A percentile compares a stretch with the other conserved stretches of the same genome.
Conservation (phyloP, 2,113 vertebrate species). For the Cettia cetti region DNA sequence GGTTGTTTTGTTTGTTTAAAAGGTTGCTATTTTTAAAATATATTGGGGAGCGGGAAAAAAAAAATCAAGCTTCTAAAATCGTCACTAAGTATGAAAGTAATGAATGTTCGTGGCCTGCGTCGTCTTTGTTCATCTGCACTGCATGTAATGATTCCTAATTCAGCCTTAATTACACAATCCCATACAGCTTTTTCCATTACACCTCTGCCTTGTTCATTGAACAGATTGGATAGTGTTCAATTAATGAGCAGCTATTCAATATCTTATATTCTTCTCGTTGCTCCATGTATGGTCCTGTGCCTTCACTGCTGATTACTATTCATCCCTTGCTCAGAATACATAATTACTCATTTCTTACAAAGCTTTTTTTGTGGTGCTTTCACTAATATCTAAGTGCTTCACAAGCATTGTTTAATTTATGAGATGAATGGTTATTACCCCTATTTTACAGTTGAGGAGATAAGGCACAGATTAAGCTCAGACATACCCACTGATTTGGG, state of each 20-base stretch:
- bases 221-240: slow-evolving; percentile 17
- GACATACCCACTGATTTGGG: neutral
- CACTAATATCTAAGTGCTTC: neutral
- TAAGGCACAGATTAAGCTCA: neutral
- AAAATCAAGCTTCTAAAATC: neutral
- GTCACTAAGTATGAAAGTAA: neutral
- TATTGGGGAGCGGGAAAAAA: rapidly evolving
- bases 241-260: slow-evolving; percentile 44
- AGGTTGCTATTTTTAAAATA: neutral
- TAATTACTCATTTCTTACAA: slow-evolving; percentile 32
- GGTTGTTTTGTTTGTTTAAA: too few species aligned
- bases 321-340: slow-evolving; percentile 10
- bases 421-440: neutral
- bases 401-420: slow-evolving; percentile 19
- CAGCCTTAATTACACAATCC: slow-evolving; percentile 7
- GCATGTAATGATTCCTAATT: slow-evolving; percentile 3
- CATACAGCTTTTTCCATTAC: neutral
- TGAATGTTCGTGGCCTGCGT: neutral
- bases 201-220: slow-evolving; percentile 34
- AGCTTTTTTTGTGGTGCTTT: slow-evolving; percentile 28
- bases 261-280: slow-evolving; percentile 9
- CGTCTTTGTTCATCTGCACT: neutral
- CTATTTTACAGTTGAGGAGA: neutral
- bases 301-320: slow-evolving; percentile 24
- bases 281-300: neutral